These are phyloP conservation scores for Hemiscyllium ocellatum DNA, from an alignment of 2,113 vertebrate genomes.

Conservation along the genomic window DNA sequence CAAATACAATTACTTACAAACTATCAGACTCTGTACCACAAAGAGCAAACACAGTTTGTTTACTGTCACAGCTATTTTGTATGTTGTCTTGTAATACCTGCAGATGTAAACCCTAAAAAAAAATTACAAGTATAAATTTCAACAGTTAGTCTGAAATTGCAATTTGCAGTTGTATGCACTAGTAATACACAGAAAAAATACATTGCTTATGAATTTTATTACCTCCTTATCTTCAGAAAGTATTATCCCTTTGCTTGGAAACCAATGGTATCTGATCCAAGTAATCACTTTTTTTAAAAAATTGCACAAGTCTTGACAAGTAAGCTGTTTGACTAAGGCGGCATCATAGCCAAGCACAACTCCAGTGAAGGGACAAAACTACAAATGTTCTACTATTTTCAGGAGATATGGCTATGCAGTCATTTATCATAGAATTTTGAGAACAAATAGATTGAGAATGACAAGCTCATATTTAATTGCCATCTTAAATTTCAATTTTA, in stretches of 20 bases:
- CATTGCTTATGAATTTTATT: neutral
- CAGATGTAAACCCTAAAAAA: neutral
- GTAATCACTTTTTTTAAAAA: no score
- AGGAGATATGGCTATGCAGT: neutral
- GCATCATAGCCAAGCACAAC: neutral
- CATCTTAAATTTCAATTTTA: neutral
- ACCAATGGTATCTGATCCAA: neutral
- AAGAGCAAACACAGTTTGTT: neutral
- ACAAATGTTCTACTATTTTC: neutral
- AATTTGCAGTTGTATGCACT: neutral
- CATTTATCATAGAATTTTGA: neutral
- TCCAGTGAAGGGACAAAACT: neutral
- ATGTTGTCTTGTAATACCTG: neutral
- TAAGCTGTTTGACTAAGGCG: neutral
- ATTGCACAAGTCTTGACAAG: neutral
- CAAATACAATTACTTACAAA: constrained; percentile 4
- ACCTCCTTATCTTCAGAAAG: neutral
- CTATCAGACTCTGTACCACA: neutral
- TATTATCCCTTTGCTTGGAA: neutral
- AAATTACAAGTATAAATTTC: neutral
- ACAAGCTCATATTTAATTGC: neutral
- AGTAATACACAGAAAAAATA: neutral
- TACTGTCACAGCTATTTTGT: neutral
- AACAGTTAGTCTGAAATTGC: neutral
- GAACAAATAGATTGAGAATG: neutral